These are phyloP conservation scores for Vireo altiloquus DNA, from an alignment of 2,113 vertebrate species.

Conservation along the genomic window DNA sequence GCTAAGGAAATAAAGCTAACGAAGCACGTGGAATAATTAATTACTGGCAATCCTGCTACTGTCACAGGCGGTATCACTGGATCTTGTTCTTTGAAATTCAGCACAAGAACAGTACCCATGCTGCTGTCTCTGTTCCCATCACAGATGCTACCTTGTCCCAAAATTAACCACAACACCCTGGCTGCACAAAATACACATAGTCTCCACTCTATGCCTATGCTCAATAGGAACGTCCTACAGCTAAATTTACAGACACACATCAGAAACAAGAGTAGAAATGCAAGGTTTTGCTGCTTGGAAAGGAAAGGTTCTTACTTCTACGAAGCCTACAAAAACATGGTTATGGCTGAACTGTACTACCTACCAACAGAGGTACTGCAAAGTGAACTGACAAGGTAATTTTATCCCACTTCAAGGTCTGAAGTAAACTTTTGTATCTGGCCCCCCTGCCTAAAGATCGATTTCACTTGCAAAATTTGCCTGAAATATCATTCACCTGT, in stretches of 20 bases:
- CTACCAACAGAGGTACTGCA: not conserved
- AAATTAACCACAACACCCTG: not conserved
- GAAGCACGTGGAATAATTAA: not conserved
- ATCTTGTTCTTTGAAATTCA: not conserved
- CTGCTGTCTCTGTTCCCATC: not conserved
- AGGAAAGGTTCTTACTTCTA: slow-evolving; percentile 16
- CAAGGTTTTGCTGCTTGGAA: not conserved
- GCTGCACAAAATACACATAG: not conserved
- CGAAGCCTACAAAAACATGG: slow-evolving; percentile 14
- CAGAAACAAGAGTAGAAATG: not conserved
- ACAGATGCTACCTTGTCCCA: not conserved
- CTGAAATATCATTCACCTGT: not conserved
- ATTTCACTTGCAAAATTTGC: not conserved
- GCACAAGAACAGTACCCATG: not conserved
- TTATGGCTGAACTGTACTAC: slow-evolving; percentile 11
- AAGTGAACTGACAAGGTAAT: not conserved
- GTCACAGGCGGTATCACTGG: accelerated
- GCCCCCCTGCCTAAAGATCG: not conserved
- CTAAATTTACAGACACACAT: not conserved
- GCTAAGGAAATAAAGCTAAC: not conserved
- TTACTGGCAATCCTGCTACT: not conserved
- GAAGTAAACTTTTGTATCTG: not conserved
- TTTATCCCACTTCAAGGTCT: not conserved
- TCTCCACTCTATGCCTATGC: not conserved
- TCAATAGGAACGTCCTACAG: not conserved